Base-by-base conservation (phyloP, 2,888 invertebrate genomes). In the Chesias legatella region DNA sequence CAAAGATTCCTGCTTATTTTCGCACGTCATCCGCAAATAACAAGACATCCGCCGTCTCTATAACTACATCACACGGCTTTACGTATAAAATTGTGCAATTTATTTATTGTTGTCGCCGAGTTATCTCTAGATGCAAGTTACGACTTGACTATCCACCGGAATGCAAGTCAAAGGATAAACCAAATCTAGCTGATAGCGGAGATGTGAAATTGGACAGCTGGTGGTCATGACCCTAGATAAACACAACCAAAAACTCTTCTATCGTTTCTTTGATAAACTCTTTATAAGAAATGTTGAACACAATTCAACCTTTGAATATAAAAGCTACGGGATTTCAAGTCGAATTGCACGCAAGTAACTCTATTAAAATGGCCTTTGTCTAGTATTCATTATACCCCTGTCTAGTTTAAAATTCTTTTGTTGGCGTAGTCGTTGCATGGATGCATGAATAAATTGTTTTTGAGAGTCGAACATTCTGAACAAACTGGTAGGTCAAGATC, bases 401-500 rank as follows among this genome's bases (percentile, higher is more conserved):
- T 79, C 84, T 85, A 85, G 83, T 86, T 84, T 84, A 72, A 75
- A 74, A 83, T 82, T 86, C 85, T 78, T 86, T 88, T 88, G 86
- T 85, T 69, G 60, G 67, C 56, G 66, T 63, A 73, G 73, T 79
- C 73, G 80, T 67, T 79, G 80, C 78, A 79, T 78, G 78, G 77
- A 79, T 83, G 83, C 81, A 85, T 84, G 85, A 84, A 88, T 85
- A 84, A 84, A 85, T 85, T 83, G 80, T 81, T 83, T 80, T 82
- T 79, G 71, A 76, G 75, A 81, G 71, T 75, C 63, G 77, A 77
- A 77, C 71, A 67, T 73, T 78, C 75, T 66, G 73, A 74, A 77
- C 69, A 79, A 86, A 88, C 88, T 88, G 86, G 86, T 86, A 86
- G 84, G 81, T 86, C 86, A 83, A 83, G 86, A 84, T 84, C 79